Evolutionary conservation across 2,888 invertebrate species (phyloP), one percentile per base, ranked within the genome.

Genomic region (Enoplolaimus lenunculus): DNA sequence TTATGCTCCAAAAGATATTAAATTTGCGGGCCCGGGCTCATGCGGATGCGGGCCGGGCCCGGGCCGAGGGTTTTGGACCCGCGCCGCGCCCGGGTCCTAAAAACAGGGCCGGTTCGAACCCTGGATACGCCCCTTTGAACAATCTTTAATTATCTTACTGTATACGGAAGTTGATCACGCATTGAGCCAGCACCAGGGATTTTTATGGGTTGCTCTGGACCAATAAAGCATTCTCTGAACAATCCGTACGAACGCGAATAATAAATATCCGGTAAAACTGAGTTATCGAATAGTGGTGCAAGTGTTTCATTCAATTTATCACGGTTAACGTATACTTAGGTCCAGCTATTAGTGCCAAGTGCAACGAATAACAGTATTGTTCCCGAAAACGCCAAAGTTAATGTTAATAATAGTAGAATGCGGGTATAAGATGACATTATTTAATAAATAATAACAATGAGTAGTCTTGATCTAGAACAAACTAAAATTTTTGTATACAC

Each of bases 201-300:
- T 45, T 45, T 45, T 13, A 45, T 21, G 21, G 45, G 45, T 45
- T 45, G 92, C 74, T 90, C 85, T 78, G 91, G 90, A 82, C 91
- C 92, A 59, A 93, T 92, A 83, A 92, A 94, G 82, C 93, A 94
- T 82, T 90, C 88, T 82, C 93, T 87, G 86, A 93, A 93, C 71
- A 94, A 86, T 75, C 93, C 93, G 81, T 91, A 88, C 81, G 92
- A 93, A 82, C 94, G 87, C 73, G 92, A 90, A 83, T 88, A 93
- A 84, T 89, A 94, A 81, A 87, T 90, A 21, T 45, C 45, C 7
- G 45, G 45, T 21, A 45, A 45, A 45, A 45, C 21, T 45, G 45
- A 45, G 7, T 21, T 45, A 21, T 45, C 45, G 21, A 7, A 7
- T 21, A 45, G 21, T 13, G 45, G 45, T 45, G 21, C 7, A 21